phyloP scores from a whole-genome alignment of 2,113 vertebrate genomes.

The Loxodonta africana region DNA sequence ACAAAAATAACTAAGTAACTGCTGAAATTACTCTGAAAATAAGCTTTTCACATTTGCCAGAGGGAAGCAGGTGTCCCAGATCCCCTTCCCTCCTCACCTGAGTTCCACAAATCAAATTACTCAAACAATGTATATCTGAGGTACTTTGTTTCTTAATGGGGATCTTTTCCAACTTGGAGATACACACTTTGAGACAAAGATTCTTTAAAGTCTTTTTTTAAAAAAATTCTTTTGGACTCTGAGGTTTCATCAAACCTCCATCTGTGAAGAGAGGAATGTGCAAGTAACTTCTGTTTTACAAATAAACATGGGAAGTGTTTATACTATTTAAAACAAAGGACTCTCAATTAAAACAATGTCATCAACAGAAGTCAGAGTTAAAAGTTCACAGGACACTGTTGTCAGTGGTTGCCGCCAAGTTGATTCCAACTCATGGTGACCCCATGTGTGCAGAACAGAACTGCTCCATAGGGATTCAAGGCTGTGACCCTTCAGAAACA shows the following conservation, averaged over 20 bases:
- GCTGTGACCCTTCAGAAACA: too few species aligned
- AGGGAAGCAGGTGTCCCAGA: background rate
- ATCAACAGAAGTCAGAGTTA: background rate
- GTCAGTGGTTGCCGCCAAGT: background rate
- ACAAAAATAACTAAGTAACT: background rate
- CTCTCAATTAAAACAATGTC: background rate
- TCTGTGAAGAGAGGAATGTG: background rate
- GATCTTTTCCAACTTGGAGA: background rate
- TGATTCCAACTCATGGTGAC: background rate
- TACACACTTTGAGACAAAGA: background rate
- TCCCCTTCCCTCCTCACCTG: background rate
- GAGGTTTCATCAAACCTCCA: background rate
- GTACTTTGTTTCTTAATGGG: background rate
- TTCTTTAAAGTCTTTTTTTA: background rate
- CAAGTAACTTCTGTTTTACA: background rate
- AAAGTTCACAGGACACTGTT: background rate
- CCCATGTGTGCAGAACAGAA: background rate
- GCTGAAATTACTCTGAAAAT: background rate
- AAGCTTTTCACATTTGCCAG: accelerated
- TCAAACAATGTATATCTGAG: background rate
- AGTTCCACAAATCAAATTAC: background rate
- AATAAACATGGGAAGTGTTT: background rate
- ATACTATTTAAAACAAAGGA: background rate
- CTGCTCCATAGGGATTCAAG: background rate
- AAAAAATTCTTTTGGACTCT: background rate